These are phyloP conservation scores for Cepaea hortensis DNA, from an alignment of 2,888 invertebrate genomes.

Conservation along the genomic window DNA sequence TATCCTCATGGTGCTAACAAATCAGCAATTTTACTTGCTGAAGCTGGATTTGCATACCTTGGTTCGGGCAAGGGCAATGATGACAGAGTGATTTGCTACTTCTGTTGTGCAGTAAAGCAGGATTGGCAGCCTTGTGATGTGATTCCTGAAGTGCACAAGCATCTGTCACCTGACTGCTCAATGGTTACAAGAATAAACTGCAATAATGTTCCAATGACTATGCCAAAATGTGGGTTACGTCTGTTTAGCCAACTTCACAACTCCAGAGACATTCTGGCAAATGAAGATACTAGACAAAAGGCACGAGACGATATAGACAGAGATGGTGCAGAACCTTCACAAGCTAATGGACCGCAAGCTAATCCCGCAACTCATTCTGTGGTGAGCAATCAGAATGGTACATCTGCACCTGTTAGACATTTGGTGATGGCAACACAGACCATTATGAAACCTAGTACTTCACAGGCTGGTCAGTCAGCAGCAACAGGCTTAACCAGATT, in stretches of 20 bases:
- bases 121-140: constrained; percentile 27
- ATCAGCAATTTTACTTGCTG: constrained; percentile 42
- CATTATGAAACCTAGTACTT: not conserved
- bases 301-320: not conserved
- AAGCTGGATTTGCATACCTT: constrained; percentile 46
- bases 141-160: constrained; percentile 29
- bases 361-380: not conserved
- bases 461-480: constrained; percentile 6
- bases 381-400: not conserved
- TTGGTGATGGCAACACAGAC: constrained; percentile 7
- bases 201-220: constrained; percentile 39
- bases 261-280: not conserved
- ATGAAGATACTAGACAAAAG: not conserved
- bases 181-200: constrained; percentile 41
- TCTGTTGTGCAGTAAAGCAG: constrained; percentile 33
- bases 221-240: constrained; percentile 6
- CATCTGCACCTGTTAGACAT: constrained; percentile 17
- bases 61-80: constrained; percentile 31
- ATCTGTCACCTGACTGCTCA: constrained; percentile 44
- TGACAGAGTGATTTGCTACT: constrained; percentile 46
- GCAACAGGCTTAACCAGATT: not conserved
- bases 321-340: not conserved
- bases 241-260: constrained; percentile 9
- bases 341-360: not conserved
- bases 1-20: constrained; percentile 39